Evolutionary conservation across 2,797 vertebrate genomes (phyloP), one percentile per base, ranked within the genome.

Genomic region (Hypotaenidia okinawae): DNA sequence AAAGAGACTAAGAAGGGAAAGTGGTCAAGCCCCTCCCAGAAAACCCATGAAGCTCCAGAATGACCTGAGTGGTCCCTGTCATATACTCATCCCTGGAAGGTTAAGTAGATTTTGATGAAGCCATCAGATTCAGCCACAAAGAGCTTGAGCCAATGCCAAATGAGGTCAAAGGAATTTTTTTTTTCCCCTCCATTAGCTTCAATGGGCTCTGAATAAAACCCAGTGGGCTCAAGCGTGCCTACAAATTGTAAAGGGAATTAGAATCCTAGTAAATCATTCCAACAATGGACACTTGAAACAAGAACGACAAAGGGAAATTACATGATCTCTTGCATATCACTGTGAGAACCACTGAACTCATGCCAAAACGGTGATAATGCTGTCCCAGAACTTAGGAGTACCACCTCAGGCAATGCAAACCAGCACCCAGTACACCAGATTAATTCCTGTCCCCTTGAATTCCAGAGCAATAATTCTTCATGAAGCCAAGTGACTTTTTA

Each of bases 51-150:
- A 89, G 68, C 9, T 87, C 67, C 75, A 87, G 57, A 90, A 90
- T 49, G 54, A 91, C 57, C 77, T 47, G 45, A 73, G 45, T n/a
- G 73, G 33, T 55, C 57, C 75, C 74, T 93, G 68, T 39, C 74
- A 89, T 59, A 75, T 37, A 7, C 33, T 92, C 61, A 81, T 70
- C 87, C 69, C 84, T 82, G 47, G 93, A 94, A 93, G 91, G 93
- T 96, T 95, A 91, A 96, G 82, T 94, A 55, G 67, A 81, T 96
- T 96, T 94, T 91, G 93, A 96, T 95, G 92, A 95, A 94, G 88
- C 87, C 79, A 93, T 89, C 89, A 95, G 66, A 54, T 84, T 73
- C 58, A 91, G 52, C 74, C 80, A 82, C 74, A 80, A 69, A 86
- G 62, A 73, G 33, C n/a, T 90, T 93, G 88, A 95, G 93, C 9